Base-by-base conservation (phyloP, 2,888 invertebrate species). In the Lasioglossum calceatum region DNA sequence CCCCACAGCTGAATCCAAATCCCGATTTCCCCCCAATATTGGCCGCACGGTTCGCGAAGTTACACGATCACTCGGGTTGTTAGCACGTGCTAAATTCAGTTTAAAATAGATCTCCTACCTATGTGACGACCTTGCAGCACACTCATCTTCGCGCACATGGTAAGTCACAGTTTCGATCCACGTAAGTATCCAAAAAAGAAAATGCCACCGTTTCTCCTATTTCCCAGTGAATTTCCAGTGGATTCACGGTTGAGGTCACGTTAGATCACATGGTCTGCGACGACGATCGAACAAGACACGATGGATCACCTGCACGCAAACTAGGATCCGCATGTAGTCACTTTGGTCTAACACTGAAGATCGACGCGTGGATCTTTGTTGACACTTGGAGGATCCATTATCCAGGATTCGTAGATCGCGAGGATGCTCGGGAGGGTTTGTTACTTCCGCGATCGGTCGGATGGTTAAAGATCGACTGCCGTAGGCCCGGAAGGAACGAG, bases 101-200 rank as follows among this genome's bases (percentile, higher is more conserved):
- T 76, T 32, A 74, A 72, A 80, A 67, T 50, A 74, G 44, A 36
- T 47, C 19, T 81, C 91, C 93, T 95, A 95, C 95, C 95, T 94
- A 95, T 91, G 88, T 94, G 95, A 89, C 95, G 93, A 90, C 95
- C 95, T 92, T 95, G 95, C 76, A 95, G 94, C 80, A 95, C 94
- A 92, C 95, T 95, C 94, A 95, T 95, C 92, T 95, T 95, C 91
- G 95, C 93, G 92, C 95, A 95, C 95, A 95, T 95, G 87, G 92
- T 94, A 92, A 84, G 87, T 79, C 80, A 81, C 81, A 50, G 79
- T 73, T 36, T 74, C 70, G 39, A 84, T 64, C 36, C 32, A 61
- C 74, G 44, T 14, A n/a, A 61, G 36, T 77, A 86, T 86, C 70
- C 70, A 42, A 42, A 36, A 67, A 64, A 58, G 67, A 67, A 70